phyloP scores from a whole-genome alignment of 2,797 vertebrate species.

The Arnoldichthys spilopterus region DNA sequence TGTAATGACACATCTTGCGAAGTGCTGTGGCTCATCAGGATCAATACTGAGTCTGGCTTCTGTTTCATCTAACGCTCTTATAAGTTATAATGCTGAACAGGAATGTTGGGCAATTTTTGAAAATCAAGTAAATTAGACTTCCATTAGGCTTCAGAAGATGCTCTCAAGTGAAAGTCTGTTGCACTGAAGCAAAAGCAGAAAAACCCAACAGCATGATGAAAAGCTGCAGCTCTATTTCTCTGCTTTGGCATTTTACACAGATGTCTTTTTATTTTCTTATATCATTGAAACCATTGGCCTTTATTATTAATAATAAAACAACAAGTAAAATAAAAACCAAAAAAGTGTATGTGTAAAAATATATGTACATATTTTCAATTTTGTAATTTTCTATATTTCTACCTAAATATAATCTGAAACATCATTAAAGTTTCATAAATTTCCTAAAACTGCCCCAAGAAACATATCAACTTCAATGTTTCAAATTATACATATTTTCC shows the following conservation, averaged over 20 bases:
- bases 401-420: no score
- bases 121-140: slow-evolving; percentile 19
- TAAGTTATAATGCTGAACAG: background rate
- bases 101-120: background rate
- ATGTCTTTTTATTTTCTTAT: background rate
- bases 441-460: no score
- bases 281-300: background rate
- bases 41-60: slow-evolving; percentile 1
- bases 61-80: slow-evolving; percentile 4
- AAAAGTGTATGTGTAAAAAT: no score
- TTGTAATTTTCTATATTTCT: no score
- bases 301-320: background rate
- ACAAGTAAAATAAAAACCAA: background rate
- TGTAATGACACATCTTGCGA: background rate
- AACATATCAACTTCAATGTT: no score
- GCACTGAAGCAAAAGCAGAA: background rate
- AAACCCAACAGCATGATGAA: background rate
- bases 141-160: slow-evolving; percentile 5
- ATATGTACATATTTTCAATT: no score
- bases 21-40: background rate
- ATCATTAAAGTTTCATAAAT: no score
- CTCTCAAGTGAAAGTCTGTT: background rate
- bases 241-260: background rate
- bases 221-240: background rate
- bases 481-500: no score